phyloP scores from a whole-genome alignment of 2,797 vertebrate species.

The Sebastolobus alascanus region DNA sequence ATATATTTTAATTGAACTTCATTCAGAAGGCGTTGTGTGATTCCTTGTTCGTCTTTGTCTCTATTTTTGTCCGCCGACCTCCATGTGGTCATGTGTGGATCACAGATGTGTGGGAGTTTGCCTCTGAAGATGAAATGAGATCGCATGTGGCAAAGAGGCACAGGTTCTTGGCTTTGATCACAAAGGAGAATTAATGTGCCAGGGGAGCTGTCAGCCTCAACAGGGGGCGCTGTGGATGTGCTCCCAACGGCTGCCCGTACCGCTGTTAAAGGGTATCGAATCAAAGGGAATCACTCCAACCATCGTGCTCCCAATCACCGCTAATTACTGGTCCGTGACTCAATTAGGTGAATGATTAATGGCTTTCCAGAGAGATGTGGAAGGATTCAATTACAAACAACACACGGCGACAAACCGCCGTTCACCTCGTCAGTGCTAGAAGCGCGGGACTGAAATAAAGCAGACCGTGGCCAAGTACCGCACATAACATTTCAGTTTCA shows the following conservation, averaged over 20 bases:
- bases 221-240: constrained; percentile 70
- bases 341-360: constrained; percentile 82
- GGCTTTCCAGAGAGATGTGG: constrained; percentile 74
- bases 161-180: constrained; percentile 72
- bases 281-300: constrained; percentile 73
- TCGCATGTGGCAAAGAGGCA: constrained; percentile 65
- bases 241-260: constrained; percentile 18
- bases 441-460: constrained; percentile 48
- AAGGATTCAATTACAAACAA: constrained; percentile 80
- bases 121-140: constrained; percentile 69
- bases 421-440: constrained; percentile 54
- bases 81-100: constrained; percentile 44
- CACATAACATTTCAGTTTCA: constrained; percentile 30
- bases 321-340: constrained; percentile 80
- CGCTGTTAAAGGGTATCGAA: constrained; percentile 51
- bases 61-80: constrained; percentile 54
- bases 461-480: constrained; percentile 42
- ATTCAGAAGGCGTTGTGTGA: constrained; percentile 18
- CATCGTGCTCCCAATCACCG: constrained; percentile 74
- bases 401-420: constrained; percentile 50
- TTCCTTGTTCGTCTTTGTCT: constrained; percentile 24
- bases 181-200: constrained; percentile 43
- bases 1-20: constrained; percentile 56
- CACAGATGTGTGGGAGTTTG: constrained; percentile 46
- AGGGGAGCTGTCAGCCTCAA: constrained; percentile 54